Percentiles rank a stretch among this genome's conserved stretches.
These are phyloP conservation scores for Papilio aristodemus DNA, from an alignment of 1,140 invertebrate species.

Conservation along the genomic window DNA sequence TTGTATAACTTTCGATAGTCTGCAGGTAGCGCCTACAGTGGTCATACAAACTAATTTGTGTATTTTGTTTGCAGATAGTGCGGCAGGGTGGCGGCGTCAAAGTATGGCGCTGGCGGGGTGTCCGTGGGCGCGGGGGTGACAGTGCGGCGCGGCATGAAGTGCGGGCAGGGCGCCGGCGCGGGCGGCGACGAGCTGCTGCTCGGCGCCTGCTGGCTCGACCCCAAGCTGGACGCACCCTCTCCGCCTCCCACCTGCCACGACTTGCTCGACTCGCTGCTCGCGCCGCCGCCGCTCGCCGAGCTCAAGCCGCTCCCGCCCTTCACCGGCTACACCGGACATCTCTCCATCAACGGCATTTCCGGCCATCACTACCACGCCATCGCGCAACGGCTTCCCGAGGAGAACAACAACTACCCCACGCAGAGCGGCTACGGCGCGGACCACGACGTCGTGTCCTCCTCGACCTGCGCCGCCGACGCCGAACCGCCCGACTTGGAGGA, in stretches of 20 bases:
- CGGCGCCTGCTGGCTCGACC: conserved; percentile 80
- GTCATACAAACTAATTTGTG: conserved; percentile 16
- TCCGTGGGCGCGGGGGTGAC: conserved; percentile 64
- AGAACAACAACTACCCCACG: conserved; percentile 85
- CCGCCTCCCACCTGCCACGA: conserved; percentile 65
- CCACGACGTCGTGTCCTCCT: conserved; percentile 85
- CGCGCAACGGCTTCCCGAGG: conserved; percentile 84
- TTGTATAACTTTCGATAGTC: too few species aligned
- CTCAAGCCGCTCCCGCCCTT: conserved; percentile 93
- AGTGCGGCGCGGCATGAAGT: conserved; percentile 76
- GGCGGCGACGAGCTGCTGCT: conserved; percentile 80
- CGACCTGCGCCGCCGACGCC: conserved; percentile 83
- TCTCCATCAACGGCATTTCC: conserved; percentile 91
- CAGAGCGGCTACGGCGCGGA: conserved; percentile 82
- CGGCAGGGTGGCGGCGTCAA: conserved; percentile 77
- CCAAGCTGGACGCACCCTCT: conserved; percentile 70
- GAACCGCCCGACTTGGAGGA: conserved; percentile 80
- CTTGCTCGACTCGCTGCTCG: conserved; percentile 83
- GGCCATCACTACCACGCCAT: conserved; percentile 93
- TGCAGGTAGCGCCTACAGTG: not conserved
- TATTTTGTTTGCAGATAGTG: conserved; percentile 55
- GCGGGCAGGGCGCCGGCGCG: conserved; percentile 57
- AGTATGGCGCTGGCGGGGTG: conserved; percentile 75
- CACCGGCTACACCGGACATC: conserved; percentile 90
- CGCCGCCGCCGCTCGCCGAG: conserved; percentile 86